Conservation (phyloP, 2,888 invertebrate species). For the Monopis laevigella region DNA sequence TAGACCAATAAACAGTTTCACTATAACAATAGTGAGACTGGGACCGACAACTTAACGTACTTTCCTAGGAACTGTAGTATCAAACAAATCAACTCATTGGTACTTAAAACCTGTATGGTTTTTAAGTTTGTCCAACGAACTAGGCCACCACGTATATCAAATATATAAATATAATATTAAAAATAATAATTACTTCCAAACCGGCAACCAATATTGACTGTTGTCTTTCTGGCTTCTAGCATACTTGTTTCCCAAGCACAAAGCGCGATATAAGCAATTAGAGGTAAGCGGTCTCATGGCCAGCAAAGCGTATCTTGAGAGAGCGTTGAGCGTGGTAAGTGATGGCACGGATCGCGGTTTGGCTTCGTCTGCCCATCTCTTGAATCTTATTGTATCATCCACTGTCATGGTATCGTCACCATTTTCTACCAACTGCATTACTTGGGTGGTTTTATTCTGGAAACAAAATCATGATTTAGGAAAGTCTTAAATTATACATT, state of each 20-base stretch:
- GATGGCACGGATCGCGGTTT: conserved; percentile 34
- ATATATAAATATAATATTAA: too few species aligned
- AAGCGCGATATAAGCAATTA: conserved; percentile 69
- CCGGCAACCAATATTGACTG: conserved; percentile 74
- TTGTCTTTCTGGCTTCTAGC: conserved; percentile 63
- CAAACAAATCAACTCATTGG: too few species aligned
- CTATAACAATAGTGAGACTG: too few species aligned
- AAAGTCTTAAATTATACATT: too few species aligned
- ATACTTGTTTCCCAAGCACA: conserved; percentile 75
- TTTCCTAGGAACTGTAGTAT: too few species aligned
- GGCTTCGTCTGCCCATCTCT: conserved; percentile 37
- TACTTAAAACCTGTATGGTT: too few species aligned
- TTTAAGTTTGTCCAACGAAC: too few species aligned
- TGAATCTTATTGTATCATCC: conserved; percentile 52
- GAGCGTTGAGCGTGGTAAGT: conserved; percentile 58
- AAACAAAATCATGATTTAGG: conserved; percentile 15
- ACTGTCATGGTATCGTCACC: conserved; percentile 40
- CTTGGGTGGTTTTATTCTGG: conserved; percentile 46
- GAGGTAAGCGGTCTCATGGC: conserved; percentile 59
- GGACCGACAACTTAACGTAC: too few species aligned
- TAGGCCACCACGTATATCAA: too few species aligned
- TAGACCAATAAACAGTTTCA: too few species aligned
- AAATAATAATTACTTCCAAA: conserved; percentile 74
- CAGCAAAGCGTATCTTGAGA: conserved; percentile 61
- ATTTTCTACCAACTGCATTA: conserved; percentile 56